Evolutionary conservation across 2,888 invertebrate species (phyloP).

Genomic region (Cheilosia variabilis): DNA sequence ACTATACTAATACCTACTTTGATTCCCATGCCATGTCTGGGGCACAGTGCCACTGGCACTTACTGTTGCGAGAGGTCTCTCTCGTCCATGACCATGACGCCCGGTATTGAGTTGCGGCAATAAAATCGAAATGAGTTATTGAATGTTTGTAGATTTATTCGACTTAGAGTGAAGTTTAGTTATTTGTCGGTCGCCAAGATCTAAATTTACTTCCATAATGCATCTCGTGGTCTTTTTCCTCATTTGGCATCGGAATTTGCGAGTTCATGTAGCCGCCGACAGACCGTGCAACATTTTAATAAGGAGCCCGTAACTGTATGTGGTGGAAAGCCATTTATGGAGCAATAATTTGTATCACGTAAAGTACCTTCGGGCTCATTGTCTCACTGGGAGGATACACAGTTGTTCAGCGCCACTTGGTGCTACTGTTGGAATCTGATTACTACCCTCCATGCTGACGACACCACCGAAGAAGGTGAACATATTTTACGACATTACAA

Average conservation of each 20-base stretch:
- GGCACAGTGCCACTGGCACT: constrained; percentile 18
- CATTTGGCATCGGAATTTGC: constrained; percentile 25
- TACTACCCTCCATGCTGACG: constrained; percentile 8
- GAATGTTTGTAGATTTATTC: constrained; percentile 71
- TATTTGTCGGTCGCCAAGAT: constrained; percentile 73
- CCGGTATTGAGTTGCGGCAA: constrained; percentile 72
- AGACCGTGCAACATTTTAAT: constrained; percentile 54
- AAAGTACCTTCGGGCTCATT: constrained; percentile 58
- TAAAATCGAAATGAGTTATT: constrained; percentile 74
- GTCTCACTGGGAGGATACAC: constrained; percentile 44
- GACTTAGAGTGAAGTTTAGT: constrained; percentile 74
- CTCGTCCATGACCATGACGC: constrained; percentile 65
- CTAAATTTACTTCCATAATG: constrained; percentile 64
- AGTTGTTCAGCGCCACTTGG: constrained; percentile 71
- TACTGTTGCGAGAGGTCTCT: background rate
- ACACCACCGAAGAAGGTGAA: constrained; percentile 43
- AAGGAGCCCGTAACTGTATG: constrained; percentile 4
- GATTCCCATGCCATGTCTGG: constrained; percentile 3
- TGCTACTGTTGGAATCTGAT: constrained; percentile 44
- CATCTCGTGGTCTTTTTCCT: constrained; percentile 18
- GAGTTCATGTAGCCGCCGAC: constrained; percentile 6
- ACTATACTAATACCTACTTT: constrained; percentile 9
- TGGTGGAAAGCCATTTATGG: constrained; percentile 41
- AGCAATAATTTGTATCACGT: constrained; percentile 60
- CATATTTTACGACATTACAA: constrained; percentile 66